phyloP scores from a whole-genome alignment of 1,140 invertebrate species.

The Acromyrmex echinatior region DNA sequence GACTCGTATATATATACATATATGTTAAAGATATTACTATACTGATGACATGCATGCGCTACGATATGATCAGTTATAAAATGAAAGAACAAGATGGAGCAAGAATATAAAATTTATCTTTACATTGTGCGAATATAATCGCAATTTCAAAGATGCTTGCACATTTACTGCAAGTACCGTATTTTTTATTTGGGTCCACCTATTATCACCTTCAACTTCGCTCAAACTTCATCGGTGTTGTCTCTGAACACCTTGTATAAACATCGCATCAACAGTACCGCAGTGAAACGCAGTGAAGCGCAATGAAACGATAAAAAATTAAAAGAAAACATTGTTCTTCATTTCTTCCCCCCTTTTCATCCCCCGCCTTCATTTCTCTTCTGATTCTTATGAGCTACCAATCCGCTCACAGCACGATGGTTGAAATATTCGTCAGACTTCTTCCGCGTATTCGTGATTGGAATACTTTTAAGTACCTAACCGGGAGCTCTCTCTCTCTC shows the following conservation, averaged over 20 bases:
- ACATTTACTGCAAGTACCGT: constrained; percentile 16
- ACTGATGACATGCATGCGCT: constrained; percentile 68
- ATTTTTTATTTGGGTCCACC: background rate
- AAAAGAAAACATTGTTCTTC: constrained; percentile 58
- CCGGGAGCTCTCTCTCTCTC: constrained; percentile 57
- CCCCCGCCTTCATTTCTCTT: background rate
- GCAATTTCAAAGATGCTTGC: constrained; percentile 18
- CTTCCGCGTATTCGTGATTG: constrained; percentile 76
- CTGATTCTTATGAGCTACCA: constrained; percentile 34
- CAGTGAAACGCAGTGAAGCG: background rate
- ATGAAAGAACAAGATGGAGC: constrained; percentile 72
- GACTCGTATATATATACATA: background rate
- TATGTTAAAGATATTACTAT: constrained; percentile 58
- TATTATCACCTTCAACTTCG: constrained; percentile 33
- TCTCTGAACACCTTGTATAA: constrained; percentile 46
- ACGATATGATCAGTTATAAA: constrained; percentile 18
- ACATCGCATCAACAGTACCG: constrained; percentile 37
- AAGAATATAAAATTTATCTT: constrained; percentile 71
- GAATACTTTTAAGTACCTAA: constrained; percentile 81
- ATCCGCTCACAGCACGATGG: constrained; percentile 56
- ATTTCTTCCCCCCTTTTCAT: constrained; percentile 40
- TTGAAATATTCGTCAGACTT: constrained; percentile 75
- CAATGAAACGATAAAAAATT: constrained; percentile 44
- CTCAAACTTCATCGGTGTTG: constrained; percentile 23
- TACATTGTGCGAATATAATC: constrained; percentile 3